A percentile compares a stretch with the other conserved stretches of the same genome.
Evolutionary conservation across 2,797 vertebrate genomes (phyloP).

Genomic region (Gila robusta): DNA sequence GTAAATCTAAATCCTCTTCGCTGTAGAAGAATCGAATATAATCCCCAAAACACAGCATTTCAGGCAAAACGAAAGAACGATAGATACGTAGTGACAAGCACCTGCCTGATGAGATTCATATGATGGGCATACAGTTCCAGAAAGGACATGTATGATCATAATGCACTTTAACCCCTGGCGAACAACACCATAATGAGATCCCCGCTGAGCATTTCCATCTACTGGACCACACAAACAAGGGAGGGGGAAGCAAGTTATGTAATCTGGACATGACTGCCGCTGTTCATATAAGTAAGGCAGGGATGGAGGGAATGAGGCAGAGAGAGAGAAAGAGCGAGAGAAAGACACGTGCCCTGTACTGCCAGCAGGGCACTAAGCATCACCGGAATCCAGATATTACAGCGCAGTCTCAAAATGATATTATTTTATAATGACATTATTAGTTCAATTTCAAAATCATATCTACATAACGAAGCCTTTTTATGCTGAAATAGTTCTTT

Average conservation of each 20-base stretch:
- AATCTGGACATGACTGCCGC: slow-evolving; percentile 49
- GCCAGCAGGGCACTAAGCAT: slow-evolving; percentile 49
- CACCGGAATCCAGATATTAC: slow-evolving; percentile 45
- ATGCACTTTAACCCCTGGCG: slow-evolving; percentile 15
- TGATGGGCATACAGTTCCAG: background rate
- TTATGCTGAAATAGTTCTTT: background rate
- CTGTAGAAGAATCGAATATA: slow-evolving; percentile 7
- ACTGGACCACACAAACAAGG: slow-evolving; percentile 21
- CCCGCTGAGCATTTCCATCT: slow-evolving; percentile 13
- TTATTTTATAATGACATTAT: background rate
- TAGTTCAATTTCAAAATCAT: background rate
- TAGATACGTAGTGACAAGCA: background rate
- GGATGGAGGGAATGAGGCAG: slow-evolving; percentile 34
- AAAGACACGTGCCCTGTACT: slow-evolving; percentile 43
- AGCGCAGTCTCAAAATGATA: background rate
- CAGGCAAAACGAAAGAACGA: background rate
- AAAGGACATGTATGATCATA: slow-evolving; percentile 5
- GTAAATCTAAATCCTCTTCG: slow-evolving; percentile 36
- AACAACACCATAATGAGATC: slow-evolving; percentile 18
- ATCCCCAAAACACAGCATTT: slow-evolving; percentile 27
- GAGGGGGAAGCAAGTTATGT: slow-evolving; percentile 51
- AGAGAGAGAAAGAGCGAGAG: slow-evolving; percentile 63
- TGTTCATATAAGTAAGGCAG: slow-evolving; percentile 51
- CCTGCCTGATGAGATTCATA: slow-evolving; percentile 29
- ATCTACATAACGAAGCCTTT: slow-evolving; percentile 14